phyloP scores from a whole-genome alignment of 2,888 invertebrate species.

The Resseliella maxima region DNA sequence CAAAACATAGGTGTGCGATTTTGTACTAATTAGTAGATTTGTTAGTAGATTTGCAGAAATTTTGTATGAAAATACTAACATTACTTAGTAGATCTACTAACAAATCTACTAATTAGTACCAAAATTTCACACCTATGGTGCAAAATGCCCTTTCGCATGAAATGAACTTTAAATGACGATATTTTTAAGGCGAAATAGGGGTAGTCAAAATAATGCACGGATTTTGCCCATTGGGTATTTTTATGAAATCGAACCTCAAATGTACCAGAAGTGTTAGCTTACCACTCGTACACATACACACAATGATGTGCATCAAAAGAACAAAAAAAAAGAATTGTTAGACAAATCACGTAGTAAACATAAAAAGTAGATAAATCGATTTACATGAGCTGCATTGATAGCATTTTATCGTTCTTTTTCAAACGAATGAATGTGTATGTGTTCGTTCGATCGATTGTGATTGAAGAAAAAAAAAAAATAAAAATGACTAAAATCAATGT shows the following conservation, averaged over 20 bases:
- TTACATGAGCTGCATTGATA: not conserved
- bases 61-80: no score
- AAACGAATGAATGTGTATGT: conserved; percentile 29
- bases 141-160: no score
- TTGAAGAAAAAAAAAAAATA: conserved; percentile 1
- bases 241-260: conserved; percentile 6
- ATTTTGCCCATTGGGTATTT: no score
- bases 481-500: conserved; percentile 68
- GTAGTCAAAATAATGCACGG: no score
- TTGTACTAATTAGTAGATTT: no score
- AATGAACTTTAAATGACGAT: no score
- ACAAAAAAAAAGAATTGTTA: not conserved
- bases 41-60: no score
- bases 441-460: not conserved
- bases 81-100: no score
- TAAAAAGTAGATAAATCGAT: not conserved
- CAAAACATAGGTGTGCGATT: no score
- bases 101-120: no score
- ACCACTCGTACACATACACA: not conserved
- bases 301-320: not conserved
- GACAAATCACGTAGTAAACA: not conserved
- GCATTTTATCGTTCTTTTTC: conserved; percentile 16
- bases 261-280: not conserved
- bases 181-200: no score
- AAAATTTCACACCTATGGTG: no score